phyloP scores from a whole-genome alignment of 1,140 invertebrate genomes.

The Andrena cerasifolii region DNA sequence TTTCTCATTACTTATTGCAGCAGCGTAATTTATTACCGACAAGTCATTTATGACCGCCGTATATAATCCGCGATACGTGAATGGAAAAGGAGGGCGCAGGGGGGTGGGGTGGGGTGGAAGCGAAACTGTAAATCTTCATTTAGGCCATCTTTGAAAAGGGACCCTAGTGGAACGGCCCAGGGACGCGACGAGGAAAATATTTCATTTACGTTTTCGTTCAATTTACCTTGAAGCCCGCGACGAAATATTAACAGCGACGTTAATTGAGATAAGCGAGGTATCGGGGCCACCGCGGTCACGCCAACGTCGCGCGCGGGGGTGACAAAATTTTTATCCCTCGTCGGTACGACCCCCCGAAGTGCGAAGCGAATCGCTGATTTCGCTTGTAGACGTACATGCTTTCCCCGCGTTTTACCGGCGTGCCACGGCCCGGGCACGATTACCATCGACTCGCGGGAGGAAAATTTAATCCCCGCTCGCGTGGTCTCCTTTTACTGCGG shows the following conservation, averaged over 20 bases:
- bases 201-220: constrained; percentile 23
- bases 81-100: too few species aligned
- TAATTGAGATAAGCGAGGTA: constrained; percentile 54
- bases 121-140: constrained; percentile 44
- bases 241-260: constrained; percentile 51
- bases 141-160: constrained; percentile 27
- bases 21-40: constrained; percentile 30
- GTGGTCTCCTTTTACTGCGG: background rate
- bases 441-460: constrained; percentile 15
- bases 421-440: background rate
- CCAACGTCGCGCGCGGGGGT: background rate
- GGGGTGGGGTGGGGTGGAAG: too few species aligned
- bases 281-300: constrained; percentile 24
- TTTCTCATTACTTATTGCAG: constrained; percentile 46
- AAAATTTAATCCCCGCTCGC: constrained; percentile 35
- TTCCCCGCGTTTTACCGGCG: too few species aligned
- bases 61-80: constrained; percentile 31
- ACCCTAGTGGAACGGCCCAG: background rate
- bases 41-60: constrained; percentile 43
- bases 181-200: background rate
- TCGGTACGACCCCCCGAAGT: background rate
- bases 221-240: constrained; percentile 17
- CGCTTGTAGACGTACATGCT: background rate
- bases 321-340: constrained; percentile 48
- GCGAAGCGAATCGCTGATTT: constrained; percentile 34